These are phyloP conservation scores for Candoia aspera DNA, from an alignment of 2,113 vertebrate genomes.

Conservation along the genomic window DNA sequence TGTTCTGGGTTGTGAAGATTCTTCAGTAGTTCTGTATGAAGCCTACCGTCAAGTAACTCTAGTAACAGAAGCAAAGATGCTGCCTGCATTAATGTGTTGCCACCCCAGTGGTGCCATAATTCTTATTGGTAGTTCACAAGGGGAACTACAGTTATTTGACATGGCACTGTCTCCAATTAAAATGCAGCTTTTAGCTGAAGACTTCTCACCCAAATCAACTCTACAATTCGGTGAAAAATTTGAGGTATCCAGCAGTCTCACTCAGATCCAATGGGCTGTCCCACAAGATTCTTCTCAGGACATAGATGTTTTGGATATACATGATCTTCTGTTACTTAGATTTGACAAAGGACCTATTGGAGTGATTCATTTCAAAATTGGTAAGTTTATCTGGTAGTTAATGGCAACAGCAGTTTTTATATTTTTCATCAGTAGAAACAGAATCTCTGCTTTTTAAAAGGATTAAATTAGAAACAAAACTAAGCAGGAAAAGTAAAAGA, in stretches of 20 bases:
- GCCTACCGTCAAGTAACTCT: slow-evolving; percentile 76
- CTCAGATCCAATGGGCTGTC: slow-evolving; percentile 83
- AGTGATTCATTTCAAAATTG: slow-evolving; percentile 83
- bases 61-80: slow-evolving; percentile 76
- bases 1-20: slow-evolving; percentile 88
- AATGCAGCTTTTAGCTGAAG: slow-evolving; percentile 85
- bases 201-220: slow-evolving; percentile 73
- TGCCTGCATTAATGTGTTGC: slow-evolving; percentile 81
- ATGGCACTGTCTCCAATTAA: slow-evolving; percentile 83
- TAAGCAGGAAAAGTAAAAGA: not conserved
- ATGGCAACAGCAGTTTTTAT: not conserved
- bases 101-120: slow-evolving; percentile 86
- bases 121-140: slow-evolving; percentile 82
- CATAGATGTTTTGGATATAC: slow-evolving; percentile 61
- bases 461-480: not conserved
- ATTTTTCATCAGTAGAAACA: not conserved
- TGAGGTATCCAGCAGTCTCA: slow-evolving; percentile 78
- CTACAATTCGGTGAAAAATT: slow-evolving; percentile 81
- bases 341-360: slow-evolving; percentile 89
- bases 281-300: slow-evolving; percentile 54
- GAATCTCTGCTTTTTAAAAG: not conserved
- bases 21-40: slow-evolving; percentile 86
- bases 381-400: slow-evolving; percentile 72
- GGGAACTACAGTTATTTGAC: slow-evolving; percentile 91
- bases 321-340: slow-evolving; percentile 79